Percentiles rank a stretch among this genome's conserved stretches.
Evolutionary conservation across 2,113 vertebrate genomes (phyloP).

Genomic region (Thamnophis sirtalis): DNA sequence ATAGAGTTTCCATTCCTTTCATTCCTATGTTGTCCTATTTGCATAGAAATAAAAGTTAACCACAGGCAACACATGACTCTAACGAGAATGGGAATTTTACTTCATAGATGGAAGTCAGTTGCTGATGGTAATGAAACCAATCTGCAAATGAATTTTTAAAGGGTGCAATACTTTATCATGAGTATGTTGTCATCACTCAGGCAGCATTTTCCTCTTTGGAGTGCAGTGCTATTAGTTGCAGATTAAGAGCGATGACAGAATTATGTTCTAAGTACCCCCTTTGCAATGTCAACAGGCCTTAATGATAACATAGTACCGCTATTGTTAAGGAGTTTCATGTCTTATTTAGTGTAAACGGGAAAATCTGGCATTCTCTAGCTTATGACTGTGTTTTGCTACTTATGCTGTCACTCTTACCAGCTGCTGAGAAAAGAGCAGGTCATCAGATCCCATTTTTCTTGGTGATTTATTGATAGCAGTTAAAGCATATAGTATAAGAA

Average conservation of each 20-base stretch:
- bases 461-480: constrained; percentile 66
- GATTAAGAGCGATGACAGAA: constrained; percentile 78
- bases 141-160: constrained; percentile 86
- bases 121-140: constrained; percentile 79
- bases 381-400: constrained; percentile 70
- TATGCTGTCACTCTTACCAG: constrained; percentile 63
- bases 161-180: constrained; percentile 75
- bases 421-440: constrained; percentile 59
- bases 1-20: constrained; percentile 58
- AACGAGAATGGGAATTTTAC: constrained; percentile 65
- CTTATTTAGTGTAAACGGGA: constrained; percentile 71
- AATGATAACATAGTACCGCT: constrained; percentile 71
- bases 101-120: constrained; percentile 52
- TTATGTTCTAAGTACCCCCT: constrained; percentile 60
- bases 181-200: constrained; percentile 59
- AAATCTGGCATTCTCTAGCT: constrained; percentile 70
- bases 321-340: constrained; percentile 69
- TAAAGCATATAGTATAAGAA: constrained; percentile 60
- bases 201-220: constrained; percentile 71
- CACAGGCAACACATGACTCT: constrained; percentile 56
- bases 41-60: constrained; percentile 69
- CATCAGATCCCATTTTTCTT: constrained; percentile 67
- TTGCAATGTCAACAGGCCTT: constrained; percentile 67
- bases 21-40: constrained; percentile 58
- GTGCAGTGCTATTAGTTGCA: constrained; percentile 70